Percentiles rank a stretch among this genome's conserved stretches.
Evolutionary conservation across 1,140 invertebrate species (phyloP).

Genomic region (Lepidurus arcticus): DNA sequence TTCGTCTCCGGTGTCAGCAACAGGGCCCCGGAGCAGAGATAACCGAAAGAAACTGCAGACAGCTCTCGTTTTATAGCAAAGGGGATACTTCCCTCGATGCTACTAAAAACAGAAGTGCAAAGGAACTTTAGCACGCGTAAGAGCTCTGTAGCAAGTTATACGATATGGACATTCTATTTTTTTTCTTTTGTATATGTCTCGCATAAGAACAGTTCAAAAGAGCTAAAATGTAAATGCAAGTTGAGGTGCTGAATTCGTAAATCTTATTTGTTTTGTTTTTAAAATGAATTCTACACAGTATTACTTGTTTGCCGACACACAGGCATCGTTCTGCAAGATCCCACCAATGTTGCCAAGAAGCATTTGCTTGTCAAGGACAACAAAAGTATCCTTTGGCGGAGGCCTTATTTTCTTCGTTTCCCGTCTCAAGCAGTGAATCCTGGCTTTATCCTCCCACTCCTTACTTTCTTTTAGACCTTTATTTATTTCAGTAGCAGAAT

Average conservation of each 20-base stretch:
- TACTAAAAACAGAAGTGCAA: neutral
- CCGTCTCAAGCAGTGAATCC: neutral
- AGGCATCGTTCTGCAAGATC: neutral
- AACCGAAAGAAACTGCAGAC: neutral
- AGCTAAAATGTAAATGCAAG: neutral
- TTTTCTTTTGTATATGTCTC: neutral
- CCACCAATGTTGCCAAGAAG: neutral
- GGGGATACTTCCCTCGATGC: slow-evolving; percentile 8
- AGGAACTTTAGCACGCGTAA: neutral
- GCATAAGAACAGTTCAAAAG: neutral
- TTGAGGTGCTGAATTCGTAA: neutral
- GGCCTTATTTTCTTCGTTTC: neutral
- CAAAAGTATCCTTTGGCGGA: slow-evolving; percentile 1
- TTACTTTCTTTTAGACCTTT: neutral
- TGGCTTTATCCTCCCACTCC: neutral
- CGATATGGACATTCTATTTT: neutral
- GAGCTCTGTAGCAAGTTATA: neutral
- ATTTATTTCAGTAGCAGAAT: neutral
- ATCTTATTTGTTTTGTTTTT: neutral
- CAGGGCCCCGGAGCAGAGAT: neutral
- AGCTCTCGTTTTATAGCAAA: slow-evolving; percentile 1
- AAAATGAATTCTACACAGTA: neutral
- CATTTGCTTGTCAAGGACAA: neutral
- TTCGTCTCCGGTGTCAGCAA: slow-evolving; percentile 17
- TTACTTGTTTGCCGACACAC: slow-evolving; percentile 15